phyloP scores from a whole-genome alignment of 1,140 invertebrate genomes.

The Lordiphosa collinella region DNA sequence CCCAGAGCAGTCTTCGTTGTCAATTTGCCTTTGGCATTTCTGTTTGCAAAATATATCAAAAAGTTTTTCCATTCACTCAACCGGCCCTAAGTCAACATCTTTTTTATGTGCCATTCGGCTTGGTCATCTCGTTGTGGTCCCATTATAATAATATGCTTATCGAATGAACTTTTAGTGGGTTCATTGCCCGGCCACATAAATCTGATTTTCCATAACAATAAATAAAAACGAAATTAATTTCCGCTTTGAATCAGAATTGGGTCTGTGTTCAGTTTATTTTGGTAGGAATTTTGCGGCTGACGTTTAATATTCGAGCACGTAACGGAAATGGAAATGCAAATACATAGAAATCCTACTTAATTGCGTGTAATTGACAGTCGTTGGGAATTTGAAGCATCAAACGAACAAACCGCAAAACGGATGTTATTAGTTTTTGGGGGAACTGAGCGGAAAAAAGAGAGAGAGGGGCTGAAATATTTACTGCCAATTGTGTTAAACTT shows the following conservation, averaged over 20 bases:
- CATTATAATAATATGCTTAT: constrained; percentile 73
- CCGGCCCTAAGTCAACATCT: constrained; percentile 29
- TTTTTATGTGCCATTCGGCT: constrained; percentile 59
- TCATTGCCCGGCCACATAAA: constrained; percentile 45
- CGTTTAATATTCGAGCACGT: constrained; percentile 51
- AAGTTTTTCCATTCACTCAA: constrained; percentile 42
- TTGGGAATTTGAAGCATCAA: constrained; percentile 39
- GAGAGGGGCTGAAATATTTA: too few relatives aligned
- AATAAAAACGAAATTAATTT: constrained; percentile 72
- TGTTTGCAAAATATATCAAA: constrained; percentile 73
- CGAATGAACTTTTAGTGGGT: constrained; percentile 30
- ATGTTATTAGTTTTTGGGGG: constrained; percentile 50
- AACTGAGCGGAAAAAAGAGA: too few relatives aligned
- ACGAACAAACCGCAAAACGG: constrained; percentile 45
- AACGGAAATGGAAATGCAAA: constrained; percentile 59
- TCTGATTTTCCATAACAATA: constrained; percentile 57
- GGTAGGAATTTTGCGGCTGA: constrained; percentile 30
- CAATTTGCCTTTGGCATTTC: constrained; percentile 67
- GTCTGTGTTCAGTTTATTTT: constrained; percentile 22
- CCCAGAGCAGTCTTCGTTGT: constrained; percentile 22
- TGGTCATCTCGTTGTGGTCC: constrained; percentile 62
- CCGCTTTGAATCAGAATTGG: constrained; percentile 30
- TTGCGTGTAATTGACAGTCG: constrained; percentile 68
- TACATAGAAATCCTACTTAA: constrained; percentile 64
- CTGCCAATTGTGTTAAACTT: too few relatives aligned